These are phyloP conservation scores for Furcula furcula DNA, from an alignment of 2,888 invertebrate species.

Conservation along the genomic window DNA sequence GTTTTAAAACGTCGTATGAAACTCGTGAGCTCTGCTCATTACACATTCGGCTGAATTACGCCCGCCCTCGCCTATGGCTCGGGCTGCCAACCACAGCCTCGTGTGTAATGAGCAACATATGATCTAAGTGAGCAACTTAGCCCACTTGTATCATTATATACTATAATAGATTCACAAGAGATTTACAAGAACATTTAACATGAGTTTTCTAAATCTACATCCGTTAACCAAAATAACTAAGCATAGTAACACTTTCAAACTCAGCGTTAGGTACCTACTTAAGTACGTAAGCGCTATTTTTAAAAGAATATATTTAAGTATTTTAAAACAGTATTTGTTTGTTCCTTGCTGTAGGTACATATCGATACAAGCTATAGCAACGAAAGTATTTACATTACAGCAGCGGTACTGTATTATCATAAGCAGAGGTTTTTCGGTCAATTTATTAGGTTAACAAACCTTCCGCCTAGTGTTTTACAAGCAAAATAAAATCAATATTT, in stretches of 20 bases:
- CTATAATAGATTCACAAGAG: too few species aligned
- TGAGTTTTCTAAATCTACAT: not conserved
- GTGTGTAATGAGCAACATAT: too few species aligned
- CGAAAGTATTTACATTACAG: not conserved
- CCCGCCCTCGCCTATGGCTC: too few species aligned
- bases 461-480: constrained; percentile 20
- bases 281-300: not conserved
- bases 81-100: too few species aligned
- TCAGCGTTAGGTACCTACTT: not conserved
- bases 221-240: not conserved
- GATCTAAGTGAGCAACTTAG: too few species aligned
- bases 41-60: too few species aligned
- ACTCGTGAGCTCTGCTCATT: too few species aligned
- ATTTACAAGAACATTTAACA: too few species aligned
- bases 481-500: constrained; percentile 23
- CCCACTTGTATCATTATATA: too few species aligned
- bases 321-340: not conserved
- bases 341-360: not conserved
- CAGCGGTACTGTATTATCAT: not conserved
- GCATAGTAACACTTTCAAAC: not conserved
- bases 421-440: constrained; percentile 9
- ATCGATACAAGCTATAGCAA: not conserved
- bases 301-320: too few species aligned
- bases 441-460: constrained; percentile 26
- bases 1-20: too few species aligned